Evolutionary conservation across 1,140 invertebrate genomes (phyloP).

Genomic region (Popillia japonica): DNA sequence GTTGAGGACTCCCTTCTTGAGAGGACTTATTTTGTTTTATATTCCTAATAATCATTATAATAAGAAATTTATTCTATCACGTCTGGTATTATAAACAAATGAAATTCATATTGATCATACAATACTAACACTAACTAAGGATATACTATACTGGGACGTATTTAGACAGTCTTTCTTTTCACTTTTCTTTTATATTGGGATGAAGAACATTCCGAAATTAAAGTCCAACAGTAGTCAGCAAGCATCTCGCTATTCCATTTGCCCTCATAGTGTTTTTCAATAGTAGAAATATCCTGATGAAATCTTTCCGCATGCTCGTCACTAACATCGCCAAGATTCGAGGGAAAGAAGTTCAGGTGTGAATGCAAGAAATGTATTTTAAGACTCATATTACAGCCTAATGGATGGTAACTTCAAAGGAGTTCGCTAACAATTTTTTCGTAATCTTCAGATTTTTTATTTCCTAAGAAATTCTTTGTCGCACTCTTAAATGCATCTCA

Average conservation of each 20-base stretch:
- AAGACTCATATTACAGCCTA: background rate
- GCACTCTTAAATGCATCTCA: background rate
- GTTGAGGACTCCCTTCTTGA: no score
- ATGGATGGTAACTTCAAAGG: background rate
- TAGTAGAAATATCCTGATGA: background rate
- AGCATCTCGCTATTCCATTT: conserved; percentile 9
- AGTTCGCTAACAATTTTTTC: background rate
- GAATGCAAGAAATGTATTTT: background rate
- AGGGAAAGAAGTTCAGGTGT: background rate
- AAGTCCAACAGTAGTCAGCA: conserved; percentile 30
- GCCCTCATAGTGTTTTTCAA: background rate
- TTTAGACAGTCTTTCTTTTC: conserved; percentile 15
- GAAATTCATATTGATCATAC: conserved; percentile 15
- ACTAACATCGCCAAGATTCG: conserved; percentile 3
- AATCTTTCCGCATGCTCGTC: no score
- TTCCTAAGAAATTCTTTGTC: background rate
- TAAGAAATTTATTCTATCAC: background rate
- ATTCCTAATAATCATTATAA: background rate
- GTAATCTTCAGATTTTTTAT: conserved; percentile 25
- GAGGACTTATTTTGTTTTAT: background rate
- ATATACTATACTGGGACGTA: background rate
- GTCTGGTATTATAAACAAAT: background rate
- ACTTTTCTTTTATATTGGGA: conserved; percentile 13
- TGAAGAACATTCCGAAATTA: background rate
- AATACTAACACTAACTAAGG: background rate